Evolutionary conservation across 2,797 vertebrate genomes (phyloP).

Genomic region (Amazonetta brasiliensis): DNA sequence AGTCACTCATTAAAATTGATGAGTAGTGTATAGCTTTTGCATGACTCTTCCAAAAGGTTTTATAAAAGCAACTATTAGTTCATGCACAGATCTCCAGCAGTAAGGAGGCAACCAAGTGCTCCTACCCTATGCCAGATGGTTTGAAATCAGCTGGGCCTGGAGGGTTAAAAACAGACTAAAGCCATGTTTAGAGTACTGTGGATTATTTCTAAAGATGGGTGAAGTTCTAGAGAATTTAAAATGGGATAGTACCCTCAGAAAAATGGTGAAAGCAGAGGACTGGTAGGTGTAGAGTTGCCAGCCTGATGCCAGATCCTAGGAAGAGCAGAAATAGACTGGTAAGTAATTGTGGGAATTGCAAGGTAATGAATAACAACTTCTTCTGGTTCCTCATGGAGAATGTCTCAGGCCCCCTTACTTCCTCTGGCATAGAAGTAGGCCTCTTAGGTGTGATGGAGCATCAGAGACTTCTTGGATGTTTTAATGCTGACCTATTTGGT

Average conservation of each 20-base stretch:
- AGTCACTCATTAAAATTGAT: not conserved
- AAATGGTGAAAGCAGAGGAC: not conserved
- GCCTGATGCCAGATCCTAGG: not conserved
- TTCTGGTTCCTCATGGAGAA: not conserved
- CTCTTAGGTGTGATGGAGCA: not conserved
- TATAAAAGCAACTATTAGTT: not conserved
- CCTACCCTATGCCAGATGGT: not conserved
- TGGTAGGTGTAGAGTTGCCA: not conserved
- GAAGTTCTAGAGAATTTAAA: not conserved
- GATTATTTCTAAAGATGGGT: not conserved
- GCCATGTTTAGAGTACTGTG: not conserved
- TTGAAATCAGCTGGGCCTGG: not conserved
- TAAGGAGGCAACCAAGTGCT: not conserved
- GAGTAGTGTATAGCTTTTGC: not conserved
- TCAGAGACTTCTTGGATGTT: not conserved
- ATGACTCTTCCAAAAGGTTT: not conserved
- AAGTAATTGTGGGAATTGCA: not conserved
- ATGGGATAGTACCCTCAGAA: not conserved
- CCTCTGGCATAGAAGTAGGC: not conserved
- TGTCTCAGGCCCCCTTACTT: not conserved
- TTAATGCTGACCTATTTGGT: not conserved
- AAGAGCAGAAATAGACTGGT: not conserved
- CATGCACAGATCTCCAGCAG: not conserved
- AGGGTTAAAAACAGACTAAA: not conserved
- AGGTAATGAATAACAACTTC: not conserved